Conservation (phyloP, 2,113 vertebrate genomes). For the Austrofundulus limnaeus region DNA sequence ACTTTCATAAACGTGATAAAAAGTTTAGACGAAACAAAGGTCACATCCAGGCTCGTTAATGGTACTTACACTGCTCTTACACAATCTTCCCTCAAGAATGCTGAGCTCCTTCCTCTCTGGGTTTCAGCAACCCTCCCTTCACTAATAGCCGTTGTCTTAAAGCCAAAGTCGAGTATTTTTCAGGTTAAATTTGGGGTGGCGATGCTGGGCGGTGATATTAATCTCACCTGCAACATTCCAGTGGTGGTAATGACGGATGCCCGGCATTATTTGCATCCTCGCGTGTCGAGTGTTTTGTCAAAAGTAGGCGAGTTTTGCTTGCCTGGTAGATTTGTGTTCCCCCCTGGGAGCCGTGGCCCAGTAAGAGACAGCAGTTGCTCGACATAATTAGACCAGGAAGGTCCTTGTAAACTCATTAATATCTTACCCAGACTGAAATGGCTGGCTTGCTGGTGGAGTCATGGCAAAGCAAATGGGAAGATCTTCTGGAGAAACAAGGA, state of each 20-base stretch:
- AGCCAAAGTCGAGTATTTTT: slow-evolving; percentile 65
- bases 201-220: slow-evolving; percentile 46
- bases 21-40: slow-evolving; percentile 49
- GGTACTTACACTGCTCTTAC: slow-evolving; percentile 32
- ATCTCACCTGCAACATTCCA: slow-evolving; percentile 46
- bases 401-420: slow-evolving; percentile 85
- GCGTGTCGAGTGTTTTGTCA: slow-evolving; percentile 81
- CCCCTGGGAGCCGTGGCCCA: slow-evolving; percentile 79
- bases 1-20: slow-evolving; percentile 46
- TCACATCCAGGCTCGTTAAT: slow-evolving; percentile 58
- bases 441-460: slow-evolving; percentile 49
- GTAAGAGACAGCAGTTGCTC: slow-evolving; percentile 81
- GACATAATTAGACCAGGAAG: slow-evolving; percentile 82
- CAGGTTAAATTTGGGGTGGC: slow-evolving; percentile 74
- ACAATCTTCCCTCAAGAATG: slow-evolving; percentile 18
- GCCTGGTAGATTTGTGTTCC: slow-evolving; percentile 78
- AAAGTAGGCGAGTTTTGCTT: slow-evolving; percentile 81
- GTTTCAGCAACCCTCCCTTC: slow-evolving; percentile 20
- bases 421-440: slow-evolving; percentile 73
- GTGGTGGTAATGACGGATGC: slow-evolving; percentile 70
- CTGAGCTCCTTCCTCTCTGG: slow-evolving; percentile 20
- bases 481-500: slow-evolving; percentile 22
- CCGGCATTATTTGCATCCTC: slow-evolving; percentile 70
- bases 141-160: slow-evolving; percentile 57
- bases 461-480: slow-evolving; percentile 18